Percentiles rank a stretch among this genome's conserved stretches.
These are phyloP conservation scores for Ctenopoma kingsleyae DNA, from an alignment of 2,797 vertebrate species.

Conservation along the genomic window DNA sequence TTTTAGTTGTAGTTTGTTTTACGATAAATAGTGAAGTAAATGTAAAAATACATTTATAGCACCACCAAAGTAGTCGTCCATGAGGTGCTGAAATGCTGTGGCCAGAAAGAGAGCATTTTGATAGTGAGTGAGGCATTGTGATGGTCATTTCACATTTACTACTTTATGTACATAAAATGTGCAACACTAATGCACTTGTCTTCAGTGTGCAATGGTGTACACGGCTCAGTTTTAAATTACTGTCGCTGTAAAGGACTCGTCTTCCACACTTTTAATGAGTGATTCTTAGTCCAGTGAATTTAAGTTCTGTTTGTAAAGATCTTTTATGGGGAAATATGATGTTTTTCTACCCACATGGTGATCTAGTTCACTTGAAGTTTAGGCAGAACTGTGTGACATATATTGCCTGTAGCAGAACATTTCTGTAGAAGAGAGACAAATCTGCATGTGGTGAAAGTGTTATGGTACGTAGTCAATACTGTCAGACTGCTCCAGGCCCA, in stretches of 20 bases:
- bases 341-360: background rate
- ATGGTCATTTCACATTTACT: background rate
- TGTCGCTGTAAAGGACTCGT: background rate
- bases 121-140: background rate
- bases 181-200: background rate
- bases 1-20: background rate
- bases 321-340: background rate
- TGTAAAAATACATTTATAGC: background rate
- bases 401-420: background rate
- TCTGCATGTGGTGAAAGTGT: background rate
- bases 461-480: conserved; percentile 21
- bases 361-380: background rate
- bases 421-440: background rate
- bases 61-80: too few species aligned
- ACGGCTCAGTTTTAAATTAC: background rate
- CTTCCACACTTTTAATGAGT: too few species aligned
- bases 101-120: background rate
- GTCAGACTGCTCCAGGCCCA: conserved; percentile 37
- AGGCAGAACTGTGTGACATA: background rate
- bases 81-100: too few species aligned
- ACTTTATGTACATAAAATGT: background rate
- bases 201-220: background rate
- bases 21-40: too few species aligned
- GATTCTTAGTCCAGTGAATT: too few species aligned
- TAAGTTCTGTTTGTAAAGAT: too few species aligned